A percentile compares a stretch with the other conserved stretches of the same genome.
Evolutionary conservation across 2,888 invertebrate species (phyloP).

Genomic region (Amblyteles armatorius): DNA sequence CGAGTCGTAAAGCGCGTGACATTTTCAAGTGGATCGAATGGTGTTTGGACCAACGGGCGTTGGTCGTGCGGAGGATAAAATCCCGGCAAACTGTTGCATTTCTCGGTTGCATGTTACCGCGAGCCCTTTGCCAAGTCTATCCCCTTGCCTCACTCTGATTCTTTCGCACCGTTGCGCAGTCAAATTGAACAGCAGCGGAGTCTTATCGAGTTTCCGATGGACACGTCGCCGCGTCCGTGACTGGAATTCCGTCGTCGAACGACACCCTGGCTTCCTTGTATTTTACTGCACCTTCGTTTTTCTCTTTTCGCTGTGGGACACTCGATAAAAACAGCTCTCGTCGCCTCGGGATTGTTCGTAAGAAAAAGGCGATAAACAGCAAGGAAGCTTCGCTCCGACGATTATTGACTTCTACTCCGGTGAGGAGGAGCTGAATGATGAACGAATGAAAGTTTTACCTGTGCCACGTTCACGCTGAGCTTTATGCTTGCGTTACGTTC

Average conservation of each 20-base stretch:
- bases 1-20: slow-evolving; percentile 55
- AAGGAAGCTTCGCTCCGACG: not conserved
- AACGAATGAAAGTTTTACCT: not conserved
- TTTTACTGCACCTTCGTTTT: not conserved
- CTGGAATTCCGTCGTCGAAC: slow-evolving; percentile 42
- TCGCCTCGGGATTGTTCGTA: not conserved
- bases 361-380: slow-evolving; percentile 2
- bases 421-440: not conserved
- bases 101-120: slow-evolving; percentile 40
- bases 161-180: slow-evolving; percentile 61
- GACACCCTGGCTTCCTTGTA: not conserved
- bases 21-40: slow-evolving; percentile 47
- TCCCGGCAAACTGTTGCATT: slow-evolving; percentile 65
- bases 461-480: not conserved
- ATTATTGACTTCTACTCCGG: not conserved
- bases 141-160: slow-evolving; percentile 46
- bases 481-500: not conserved
- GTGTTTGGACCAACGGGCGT: slow-evolving; percentile 46
- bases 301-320: not conserved
- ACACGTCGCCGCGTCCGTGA: slow-evolving; percentile 58
- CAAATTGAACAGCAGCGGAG: slow-evolving; percentile 58
- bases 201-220: slow-evolving; percentile 61
- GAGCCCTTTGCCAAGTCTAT: slow-evolving; percentile 22
- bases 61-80: slow-evolving; percentile 42
- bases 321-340: slow-evolving; percentile 10